Conservation (phyloP, 1,140 invertebrate species). For the Neodiprion lecontei region DNA sequence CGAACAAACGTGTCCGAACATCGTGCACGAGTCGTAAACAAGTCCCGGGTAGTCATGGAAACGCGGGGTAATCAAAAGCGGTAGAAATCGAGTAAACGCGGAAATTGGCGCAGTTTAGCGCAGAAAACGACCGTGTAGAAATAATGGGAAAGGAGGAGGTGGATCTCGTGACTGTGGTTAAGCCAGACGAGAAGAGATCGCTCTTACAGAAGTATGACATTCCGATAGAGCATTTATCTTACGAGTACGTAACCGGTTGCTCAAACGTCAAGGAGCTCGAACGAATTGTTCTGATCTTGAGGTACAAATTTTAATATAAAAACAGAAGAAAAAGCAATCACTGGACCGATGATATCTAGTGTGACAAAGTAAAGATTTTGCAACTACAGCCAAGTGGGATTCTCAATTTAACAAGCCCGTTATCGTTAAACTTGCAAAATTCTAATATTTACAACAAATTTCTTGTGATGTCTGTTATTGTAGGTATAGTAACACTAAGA, state of each 20-base stretch:
- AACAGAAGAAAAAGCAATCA: too few species aligned
- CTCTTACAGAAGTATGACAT: slow-evolving; percentile 66
- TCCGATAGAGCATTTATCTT: slow-evolving; percentile 68
- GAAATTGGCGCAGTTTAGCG: background rate
- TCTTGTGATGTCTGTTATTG: too few species aligned
- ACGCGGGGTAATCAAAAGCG: too few species aligned
- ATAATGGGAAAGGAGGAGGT: slow-evolving; percentile 1
- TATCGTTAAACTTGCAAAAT: too few species aligned
- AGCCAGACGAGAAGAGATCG: slow-evolving; percentile 37
- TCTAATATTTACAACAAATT: too few species aligned
- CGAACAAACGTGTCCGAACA: too few species aligned
- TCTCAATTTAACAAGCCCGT: too few species aligned
- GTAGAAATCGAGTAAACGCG: too few species aligned
- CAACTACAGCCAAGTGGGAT: background rate
- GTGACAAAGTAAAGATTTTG: background rate
- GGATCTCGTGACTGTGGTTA: background rate
- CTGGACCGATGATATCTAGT: too few species aligned
- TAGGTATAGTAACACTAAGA: too few species aligned
- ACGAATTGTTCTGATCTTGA: slow-evolving; percentile 66
- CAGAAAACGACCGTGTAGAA: background rate
- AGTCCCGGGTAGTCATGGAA: too few species aligned
- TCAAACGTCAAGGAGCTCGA: slow-evolving; percentile 64
- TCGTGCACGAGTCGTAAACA: too few species aligned
- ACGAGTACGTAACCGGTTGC: slow-evolving; percentile 65
- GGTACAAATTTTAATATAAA: slow-evolving; percentile 39